Evolutionary conservation across 1,140 invertebrate species (phyloP), one percentile per base, ranked within the genome.

Genomic region (Piezodorus guildinii): DNA sequence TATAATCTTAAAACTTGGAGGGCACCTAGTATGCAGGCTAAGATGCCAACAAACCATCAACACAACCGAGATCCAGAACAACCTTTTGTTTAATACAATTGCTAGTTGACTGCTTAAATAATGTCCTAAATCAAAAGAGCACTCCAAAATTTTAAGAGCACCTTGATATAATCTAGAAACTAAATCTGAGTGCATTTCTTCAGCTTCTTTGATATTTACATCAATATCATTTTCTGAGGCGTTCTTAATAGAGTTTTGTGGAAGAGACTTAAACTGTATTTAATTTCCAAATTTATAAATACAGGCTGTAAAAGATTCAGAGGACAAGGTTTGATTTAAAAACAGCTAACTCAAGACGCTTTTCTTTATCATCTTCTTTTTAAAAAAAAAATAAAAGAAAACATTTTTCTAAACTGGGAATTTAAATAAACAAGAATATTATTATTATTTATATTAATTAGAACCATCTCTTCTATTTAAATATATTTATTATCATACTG

Each of bases 131-230:
- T 93, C 90, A 72, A 82, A 80, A 17, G 87, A 91, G 69, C 90
- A 90, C 75, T 94, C 90, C 91, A 90, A 94, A 64, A 92, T 81
- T 80, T 92, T 93, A 23, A 90, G 77, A 16, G 90, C 91, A 68
- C 90, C 62, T 43, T 62, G 46, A 62, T 62, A 62, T 17, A 44
- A 14, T 21, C 30, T 49, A 10, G 62, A 49, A 14, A 52, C 15
- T 16, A 62, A 23, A 43, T 62, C 62, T 49, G 62, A 62, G 17
- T 62, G 14, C 16, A 15, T 17, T 34, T 52, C 16, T 30, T 62
- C 62, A 39, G 62, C 62, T 65, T 63, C 10, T 14, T n/a, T 16
- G 16, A 44, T 61, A 23, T 45, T 23, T 23, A 25, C 3, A 25
- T 56, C 52, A 10, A 16, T 1, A 56, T 21, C 17, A 21, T 23